Base-by-base conservation (phyloP, 2,113 vertebrate genomes). In the Megaceryle torquata region DNA sequence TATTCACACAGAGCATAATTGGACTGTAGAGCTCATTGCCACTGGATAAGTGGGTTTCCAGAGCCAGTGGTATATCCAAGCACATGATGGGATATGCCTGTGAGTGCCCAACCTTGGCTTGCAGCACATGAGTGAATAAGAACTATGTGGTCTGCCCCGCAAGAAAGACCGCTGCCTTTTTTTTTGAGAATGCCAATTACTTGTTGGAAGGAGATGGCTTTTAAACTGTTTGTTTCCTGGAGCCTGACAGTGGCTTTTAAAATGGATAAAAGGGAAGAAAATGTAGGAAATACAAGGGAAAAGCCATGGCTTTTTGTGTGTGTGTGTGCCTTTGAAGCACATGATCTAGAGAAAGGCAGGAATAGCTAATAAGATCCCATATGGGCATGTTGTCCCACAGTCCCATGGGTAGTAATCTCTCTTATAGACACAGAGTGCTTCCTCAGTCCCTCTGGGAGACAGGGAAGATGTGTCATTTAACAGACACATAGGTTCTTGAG, bases 141-240 rank as follows among this genome's bases (percentile, higher is more conserved):
- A 95, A 48, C 86, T 93, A 82, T 95, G 93, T 90, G 91, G 86
- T 93, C 86, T 96, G 91, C 80, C 76, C 83, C 88, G 72, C 63
- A 83, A 95, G 68, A 86, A 74, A 82, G 44, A 64, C 57, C 48
- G 67, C 35, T 71, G 53, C 29, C 2, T 43, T 37, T 46, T 74
- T 46, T 64, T 67, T 67, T 35, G 33, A 80, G 71, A 91, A 28
- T 2, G 1, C 56, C 48, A 91, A 11, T 94, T 96, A 37, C 33
- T 83, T 81, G 94, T 92, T 93, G 71, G 51, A 94, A 90, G 64
- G 82, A 87, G 82, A 50, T 51, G 75, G 31, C 67, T 95, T 86
- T 93, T 78, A 93, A 88, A 76, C 81, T 91, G 35, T 70, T 87
- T 82, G 22, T 83, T 93, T 91, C 82, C 91, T 91, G 82, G 63